These are phyloP conservation scores for Sardina pilchardus DNA, from an alignment of 2,113 vertebrate genomes.

Conservation along the genomic window DNA sequence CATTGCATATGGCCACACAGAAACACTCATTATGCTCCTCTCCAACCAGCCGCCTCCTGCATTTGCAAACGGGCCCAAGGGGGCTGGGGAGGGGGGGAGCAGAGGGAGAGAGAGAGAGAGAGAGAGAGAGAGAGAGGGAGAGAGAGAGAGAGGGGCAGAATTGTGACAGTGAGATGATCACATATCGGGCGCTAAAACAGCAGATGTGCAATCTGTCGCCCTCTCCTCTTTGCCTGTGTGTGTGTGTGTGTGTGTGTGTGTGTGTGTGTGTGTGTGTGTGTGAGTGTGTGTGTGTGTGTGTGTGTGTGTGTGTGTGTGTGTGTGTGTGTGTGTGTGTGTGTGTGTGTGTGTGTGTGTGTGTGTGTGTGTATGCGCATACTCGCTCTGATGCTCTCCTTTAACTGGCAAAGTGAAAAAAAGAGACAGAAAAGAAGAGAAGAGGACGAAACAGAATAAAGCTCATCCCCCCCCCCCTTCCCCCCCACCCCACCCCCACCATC, in stretches of 20 bases:
- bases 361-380: too few species aligned
- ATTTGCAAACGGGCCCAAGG: neutral
- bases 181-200: neutral
- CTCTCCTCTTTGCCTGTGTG: neutral
- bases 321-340: neutral
- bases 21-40: neutral
- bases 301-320: neutral
- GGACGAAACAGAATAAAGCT: neutral
- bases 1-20: neutral
- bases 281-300: neutral
- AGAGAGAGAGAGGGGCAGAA: neutral
- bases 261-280: neutral
- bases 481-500: neutral
- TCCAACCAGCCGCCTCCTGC: neutral
- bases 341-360: neutral
- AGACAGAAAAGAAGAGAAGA: neutral
- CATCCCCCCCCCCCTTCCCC: too few species aligned
- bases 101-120: neutral
- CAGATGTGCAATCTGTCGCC: slow-evolving; percentile 5
- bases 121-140: neutral
- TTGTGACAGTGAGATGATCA: neutral
- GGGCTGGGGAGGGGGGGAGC: neutral
- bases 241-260: neutral
- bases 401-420: neutral
- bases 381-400: too few species aligned